Base-by-base conservation (phyloP, 1,140 invertebrate genomes). In the Mycetomoellerius zeteki region DNA sequence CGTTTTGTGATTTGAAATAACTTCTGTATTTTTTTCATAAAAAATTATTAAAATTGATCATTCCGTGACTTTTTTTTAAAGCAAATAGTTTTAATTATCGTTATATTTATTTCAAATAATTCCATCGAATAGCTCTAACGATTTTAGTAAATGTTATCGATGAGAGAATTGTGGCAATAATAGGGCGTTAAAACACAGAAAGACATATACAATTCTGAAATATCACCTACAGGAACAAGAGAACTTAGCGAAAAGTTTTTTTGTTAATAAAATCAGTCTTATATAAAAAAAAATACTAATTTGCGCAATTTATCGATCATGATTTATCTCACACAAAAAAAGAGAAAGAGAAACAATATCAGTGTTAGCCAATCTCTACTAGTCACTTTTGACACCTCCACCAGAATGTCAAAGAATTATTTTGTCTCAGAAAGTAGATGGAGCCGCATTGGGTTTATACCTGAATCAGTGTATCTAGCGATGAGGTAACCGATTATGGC, bases 401-500 rank as follows among this genome's bases (percentile, higher is more conserved):
- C 88, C 86, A 87, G 27, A 88, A 54, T 72, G 7, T 76, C 30
- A n/a, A 81, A 72, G 78, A 33, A 58, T 87, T 16, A 27, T 30
- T 58, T 72, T 43, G 10, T n/a, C 56, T 43, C 8, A 10, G 37
- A 43, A 43, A 43, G 52, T 52, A 56, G 19, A 50, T 12, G 16
- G 43, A 54, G 24, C 8, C n/a, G 12, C 4, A 52, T 1, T 2
- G n/a, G 7, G n/a, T 73, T 54, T 78, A 10, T 92, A 95, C 94
- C 94, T 93, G 94, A 94, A 87, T 95, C 94, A 0, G 87, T 94
- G 65, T 94, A 94, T 91, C 88, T 92, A 7, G 89, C 67, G 67
- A 94, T 67, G 64, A 94, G 65, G 47, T 94, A 95, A 30, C 94
- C 94, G 33, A 94, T 93, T 21, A 88, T 7, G 37, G 92, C 92